A percentile compares a stretch with the other conserved stretches of the same genome.
Evolutionary conservation across 2,113 vertebrate species (phyloP).

Genomic region (Forbesichthys papilliferus): DNA sequence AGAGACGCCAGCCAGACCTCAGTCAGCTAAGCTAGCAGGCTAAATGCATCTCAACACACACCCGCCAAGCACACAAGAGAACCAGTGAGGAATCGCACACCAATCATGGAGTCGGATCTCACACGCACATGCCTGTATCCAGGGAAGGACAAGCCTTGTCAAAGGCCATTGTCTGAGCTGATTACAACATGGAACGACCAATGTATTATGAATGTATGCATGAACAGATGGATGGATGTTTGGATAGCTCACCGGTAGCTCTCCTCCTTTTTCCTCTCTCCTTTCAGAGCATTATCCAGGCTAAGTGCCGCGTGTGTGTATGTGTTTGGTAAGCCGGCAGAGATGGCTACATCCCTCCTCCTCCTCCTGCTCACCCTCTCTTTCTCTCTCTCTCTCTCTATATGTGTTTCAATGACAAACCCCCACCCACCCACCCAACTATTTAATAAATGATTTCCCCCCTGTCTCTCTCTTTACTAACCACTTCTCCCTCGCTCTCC

Average conservation of each 20-base stretch:
- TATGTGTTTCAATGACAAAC: constrained; percentile 24
- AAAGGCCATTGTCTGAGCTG: constrained; percentile 37
- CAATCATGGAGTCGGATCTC: constrained; percentile 16
- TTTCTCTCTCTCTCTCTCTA: constrained; percentile 13
- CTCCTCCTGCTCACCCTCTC: constrained; percentile 45
- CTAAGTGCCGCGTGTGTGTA: constrained; percentile 48
- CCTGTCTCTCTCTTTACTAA: constrained; percentile 13
- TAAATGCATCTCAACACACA: constrained; percentile 25
- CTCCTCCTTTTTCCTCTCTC: constrained; percentile 62
- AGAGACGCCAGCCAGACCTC: constrained; percentile 24
- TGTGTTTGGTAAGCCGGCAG: constrained; percentile 65
- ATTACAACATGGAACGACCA: constrained; percentile 16
- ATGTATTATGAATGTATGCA: constrained; percentile 17
- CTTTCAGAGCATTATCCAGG: constrained; percentile 70
- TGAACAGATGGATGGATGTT: constrained; percentile 14
- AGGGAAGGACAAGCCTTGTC: constrained; percentile 16
- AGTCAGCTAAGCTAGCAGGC: constrained; percentile 37
- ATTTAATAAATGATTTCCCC: constrained; percentile 63
- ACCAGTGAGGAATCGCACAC: constrained; percentile 14
- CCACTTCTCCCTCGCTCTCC: constrained; percentile 2
- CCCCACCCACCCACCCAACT: constrained; percentile 60
- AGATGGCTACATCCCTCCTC: constrained; percentile 72
- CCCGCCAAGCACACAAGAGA: constrained; percentile 41
- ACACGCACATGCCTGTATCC: background rate
- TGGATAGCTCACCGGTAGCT: constrained; percentile 67